Conservation (phyloP, 2,888 invertebrate genomes). For the Agonopterix alstromeriana region DNA sequence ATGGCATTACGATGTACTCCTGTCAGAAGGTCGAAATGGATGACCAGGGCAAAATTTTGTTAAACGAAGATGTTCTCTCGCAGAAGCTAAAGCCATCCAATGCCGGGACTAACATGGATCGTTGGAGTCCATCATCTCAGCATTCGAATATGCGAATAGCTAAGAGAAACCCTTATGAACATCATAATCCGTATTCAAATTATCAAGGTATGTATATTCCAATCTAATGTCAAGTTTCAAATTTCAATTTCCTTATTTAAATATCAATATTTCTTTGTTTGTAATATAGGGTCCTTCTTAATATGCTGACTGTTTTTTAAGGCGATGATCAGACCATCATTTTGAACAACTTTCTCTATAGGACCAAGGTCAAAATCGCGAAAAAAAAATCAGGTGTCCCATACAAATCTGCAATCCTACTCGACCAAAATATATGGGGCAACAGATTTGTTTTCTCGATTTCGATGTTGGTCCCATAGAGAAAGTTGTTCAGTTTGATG, state of each 20-base stretch:
- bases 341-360: too few species aligned
- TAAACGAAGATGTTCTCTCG: constrained; percentile 54
- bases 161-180: neutral
- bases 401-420: too few species aligned
- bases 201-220: neutral
- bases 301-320: too few species aligned
- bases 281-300: too few species aligned
- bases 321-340: too few species aligned
- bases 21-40: constrained; percentile 70
- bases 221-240: neutral
- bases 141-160: neutral
- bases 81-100: constrained; percentile 22
- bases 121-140: constrained; percentile 34
- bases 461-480: too few species aligned
- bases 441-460: too few species aligned
- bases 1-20: constrained; percentile 64
- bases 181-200: neutral
- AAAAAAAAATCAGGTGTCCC: too few species aligned
- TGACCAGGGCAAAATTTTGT: constrained; percentile 56
- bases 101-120: constrained; percentile 18
- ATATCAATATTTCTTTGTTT: neutral
- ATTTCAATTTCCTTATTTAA: neutral
- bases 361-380: too few species aligned
- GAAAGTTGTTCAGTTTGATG: too few species aligned
- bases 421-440: too few species aligned